These are phyloP conservation scores for Haliclystus octoradiatus DNA, from an alignment of 30 jellyfish, hydroid and myxozoan genomes.

Conservation along the genomic window DNA sequence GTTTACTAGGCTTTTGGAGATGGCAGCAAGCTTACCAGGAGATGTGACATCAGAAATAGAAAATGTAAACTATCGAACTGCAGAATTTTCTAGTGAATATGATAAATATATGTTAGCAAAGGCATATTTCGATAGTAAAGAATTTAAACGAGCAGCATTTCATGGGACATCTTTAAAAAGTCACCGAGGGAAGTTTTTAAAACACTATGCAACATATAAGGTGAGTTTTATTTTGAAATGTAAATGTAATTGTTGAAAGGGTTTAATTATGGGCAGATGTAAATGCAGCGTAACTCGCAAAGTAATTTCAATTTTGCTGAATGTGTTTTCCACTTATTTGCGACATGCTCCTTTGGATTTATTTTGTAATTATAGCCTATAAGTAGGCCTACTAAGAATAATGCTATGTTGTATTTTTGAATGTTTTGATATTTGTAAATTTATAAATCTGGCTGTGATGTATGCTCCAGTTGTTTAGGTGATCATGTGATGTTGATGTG, in stretches of 20 bases:
- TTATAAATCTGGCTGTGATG: too few species aligned
- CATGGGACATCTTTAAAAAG: conserved; percentile 43
- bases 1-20: conserved; percentile 51
- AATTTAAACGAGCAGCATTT: conserved; percentile 70
- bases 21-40: conserved; percentile 40
- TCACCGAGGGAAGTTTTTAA: conserved; percentile 39
- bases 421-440: too few species aligned
- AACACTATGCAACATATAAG: conserved; percentile 56
- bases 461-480: too few species aligned
- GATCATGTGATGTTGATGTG: too few species aligned
- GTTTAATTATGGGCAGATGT: too few species aligned
- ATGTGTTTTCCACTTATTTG: background rate
- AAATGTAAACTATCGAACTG: conserved; percentile 5
- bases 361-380: too few species aligned
- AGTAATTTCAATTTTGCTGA: background rate
- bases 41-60: background rate
- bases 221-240: conserved; percentile 19
- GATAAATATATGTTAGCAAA: conserved; percentile 63
- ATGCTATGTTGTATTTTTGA: too few species aligned
- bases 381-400: too few species aligned
- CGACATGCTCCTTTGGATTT: background rate
- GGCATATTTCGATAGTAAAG: conserved; percentile 62
- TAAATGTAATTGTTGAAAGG: background rate
- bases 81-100: conserved; percentile 42
- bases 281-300: too few species aligned